Evolutionary conservation across 2,113 vertebrate species (phyloP).

Genomic region (Scatophagus argus): DNA sequence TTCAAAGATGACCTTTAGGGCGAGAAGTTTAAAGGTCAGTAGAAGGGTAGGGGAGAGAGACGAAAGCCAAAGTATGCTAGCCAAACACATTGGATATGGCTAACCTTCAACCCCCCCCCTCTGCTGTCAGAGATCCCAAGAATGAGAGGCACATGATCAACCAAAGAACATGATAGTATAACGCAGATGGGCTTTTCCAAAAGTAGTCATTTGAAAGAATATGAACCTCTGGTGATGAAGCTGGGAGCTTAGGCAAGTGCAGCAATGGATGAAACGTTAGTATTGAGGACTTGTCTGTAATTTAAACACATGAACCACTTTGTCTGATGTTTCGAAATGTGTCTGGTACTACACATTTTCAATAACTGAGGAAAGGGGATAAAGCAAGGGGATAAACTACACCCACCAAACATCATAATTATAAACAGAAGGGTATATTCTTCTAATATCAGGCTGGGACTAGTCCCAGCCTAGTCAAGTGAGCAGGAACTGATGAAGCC

Average conservation of each 20-base stretch:
- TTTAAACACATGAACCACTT: background rate
- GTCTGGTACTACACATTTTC: background rate
- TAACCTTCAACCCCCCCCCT: slow-evolving; percentile 54
- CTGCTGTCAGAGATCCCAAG: slow-evolving; percentile 31
- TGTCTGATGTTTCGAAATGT: background rate
- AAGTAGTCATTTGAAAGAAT: slow-evolving; percentile 15
- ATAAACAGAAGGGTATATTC: too few species aligned
- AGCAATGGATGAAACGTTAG: background rate
- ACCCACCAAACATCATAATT: background rate
- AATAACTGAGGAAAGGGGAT: background rate
- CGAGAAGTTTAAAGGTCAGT: slow-evolving; percentile 74
- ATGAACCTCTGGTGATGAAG: slow-evolving; percentile 6
- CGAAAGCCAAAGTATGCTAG: slow-evolving; percentile 47
- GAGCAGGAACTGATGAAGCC: too few species aligned
- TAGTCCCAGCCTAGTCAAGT: too few species aligned
- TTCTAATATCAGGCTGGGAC: too few species aligned
- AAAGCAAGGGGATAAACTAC: background rate
- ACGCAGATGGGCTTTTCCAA: background rate
- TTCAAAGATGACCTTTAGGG: slow-evolving; percentile 68
- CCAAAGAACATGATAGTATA: slow-evolving; percentile 43
- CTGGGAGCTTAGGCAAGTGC: background rate
- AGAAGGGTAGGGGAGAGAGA: slow-evolving; percentile 43
- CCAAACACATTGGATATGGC: slow-evolving; percentile 58
- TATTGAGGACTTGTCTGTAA: background rate
- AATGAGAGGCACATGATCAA: slow-evolving; percentile 47